Conservation (phyloP, 2,113 vertebrate genomes). For the Ellobius talpinus region DNA sequence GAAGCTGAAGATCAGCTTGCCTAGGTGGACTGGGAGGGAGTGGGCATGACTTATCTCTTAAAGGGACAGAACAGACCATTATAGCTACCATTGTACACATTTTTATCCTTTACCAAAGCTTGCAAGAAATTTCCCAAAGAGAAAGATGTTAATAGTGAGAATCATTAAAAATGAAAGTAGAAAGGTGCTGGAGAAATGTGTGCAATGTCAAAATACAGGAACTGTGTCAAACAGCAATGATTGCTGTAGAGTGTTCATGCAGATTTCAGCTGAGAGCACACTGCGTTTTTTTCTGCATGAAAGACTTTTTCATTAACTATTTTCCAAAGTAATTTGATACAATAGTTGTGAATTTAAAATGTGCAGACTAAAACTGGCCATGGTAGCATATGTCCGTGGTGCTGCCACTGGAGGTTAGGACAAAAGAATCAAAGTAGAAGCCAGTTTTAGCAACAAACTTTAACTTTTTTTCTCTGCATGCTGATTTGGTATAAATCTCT, state of each 20-base stretch:
- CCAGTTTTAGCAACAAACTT: not conserved
- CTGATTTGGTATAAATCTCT: not conserved
- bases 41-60: no score
- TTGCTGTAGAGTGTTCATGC: not conserved
- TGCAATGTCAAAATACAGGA: not conserved
- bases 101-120: no score
- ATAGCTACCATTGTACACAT: no score
- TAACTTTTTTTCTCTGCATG: not conserved
- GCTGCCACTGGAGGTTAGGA: no score
- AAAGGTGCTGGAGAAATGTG: not conserved
- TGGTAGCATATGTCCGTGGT: not conserved
- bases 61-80: no score
- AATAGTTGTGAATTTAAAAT: constrained; percentile 24
- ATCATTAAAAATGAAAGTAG: not conserved
- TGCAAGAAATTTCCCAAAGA: no score
- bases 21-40: no score
- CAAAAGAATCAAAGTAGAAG: not conserved
- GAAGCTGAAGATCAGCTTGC: no score
- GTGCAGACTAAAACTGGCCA: not conserved
- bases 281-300: not conserved
- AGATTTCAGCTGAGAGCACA: not conserved
- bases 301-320: not conserved
- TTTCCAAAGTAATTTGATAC: constrained; percentile 43
- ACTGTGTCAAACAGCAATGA: not conserved
- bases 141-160: not conserved